A percentile compares a stretch with the other conserved stretches of the same genome.
Conservation (phyloP, 2,797 vertebrate species). For the Triplophysa yarkandensis region DNA sequence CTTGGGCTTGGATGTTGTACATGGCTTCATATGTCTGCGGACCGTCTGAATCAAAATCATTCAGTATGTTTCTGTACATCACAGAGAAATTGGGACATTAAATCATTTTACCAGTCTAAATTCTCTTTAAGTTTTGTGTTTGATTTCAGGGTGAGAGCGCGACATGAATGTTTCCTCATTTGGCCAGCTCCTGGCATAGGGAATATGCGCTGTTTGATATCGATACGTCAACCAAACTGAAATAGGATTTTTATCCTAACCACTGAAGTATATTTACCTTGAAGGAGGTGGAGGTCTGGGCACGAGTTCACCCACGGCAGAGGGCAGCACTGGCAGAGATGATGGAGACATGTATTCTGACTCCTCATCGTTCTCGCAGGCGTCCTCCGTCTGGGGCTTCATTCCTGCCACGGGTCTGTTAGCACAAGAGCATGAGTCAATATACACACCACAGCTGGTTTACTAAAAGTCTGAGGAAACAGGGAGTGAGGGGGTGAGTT, state of each 20-base stretch:
- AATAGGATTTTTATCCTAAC: too few relatives aligned
- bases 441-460: neutral
- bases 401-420: slow-evolving; percentile 77
- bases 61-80: slow-evolving; percentile 60
- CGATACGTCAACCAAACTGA: too few relatives aligned
- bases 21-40: slow-evolving; percentile 88
- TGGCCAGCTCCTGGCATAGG: neutral
- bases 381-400: slow-evolving; percentile 78
- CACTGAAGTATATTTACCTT: slow-evolving; percentile 56
- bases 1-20: slow-evolving; percentile 90
- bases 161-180: neutral
- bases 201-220: neutral
- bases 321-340: slow-evolving; percentile 82
- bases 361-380: slow-evolving; percentile 84
- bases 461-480: neutral
- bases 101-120: neutral
- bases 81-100: neutral
- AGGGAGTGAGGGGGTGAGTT: slow-evolving; percentile 1
- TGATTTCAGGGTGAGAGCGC: neutral
- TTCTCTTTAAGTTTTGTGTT: neutral
- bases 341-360: slow-evolving; percentile 95
- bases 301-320: slow-evolving; percentile 57
- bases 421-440: neutral
- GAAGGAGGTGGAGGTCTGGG: slow-evolving; percentile 63
- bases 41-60: slow-evolving; percentile 74